Conservation (phyloP, 1,140 invertebrate genomes). For the Scaptomyza graminum region DNA sequence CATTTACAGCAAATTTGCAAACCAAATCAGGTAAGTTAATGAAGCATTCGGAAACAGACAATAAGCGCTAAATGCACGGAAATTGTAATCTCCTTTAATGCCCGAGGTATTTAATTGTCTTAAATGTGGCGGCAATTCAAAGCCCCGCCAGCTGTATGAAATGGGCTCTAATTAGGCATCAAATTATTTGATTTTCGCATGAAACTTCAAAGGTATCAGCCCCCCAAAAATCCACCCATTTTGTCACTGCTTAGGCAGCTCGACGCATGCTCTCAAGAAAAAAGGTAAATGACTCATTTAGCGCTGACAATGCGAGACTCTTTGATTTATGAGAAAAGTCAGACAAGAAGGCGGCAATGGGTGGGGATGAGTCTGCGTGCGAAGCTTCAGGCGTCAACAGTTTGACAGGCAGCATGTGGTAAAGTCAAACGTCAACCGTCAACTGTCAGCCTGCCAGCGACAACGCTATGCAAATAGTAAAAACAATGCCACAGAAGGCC, state of each 20-base stretch:
- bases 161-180: slow-evolving; percentile 44
- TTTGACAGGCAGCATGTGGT: slow-evolving; percentile 54
- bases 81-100: slow-evolving; percentile 8
- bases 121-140: slow-evolving; percentile 9
- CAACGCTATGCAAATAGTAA: slow-evolving; percentile 15
- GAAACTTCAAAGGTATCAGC: slow-evolving; percentile 39
- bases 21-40: slow-evolving; percentile 57
- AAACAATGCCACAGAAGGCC: slow-evolving; percentile 25
- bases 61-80: neutral
- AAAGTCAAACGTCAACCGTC: slow-evolving; percentile 15
- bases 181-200: slow-evolving; percentile 42
- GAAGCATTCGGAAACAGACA: slow-evolving; percentile 1
- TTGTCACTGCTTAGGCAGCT: neutral
- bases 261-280: too few species aligned
- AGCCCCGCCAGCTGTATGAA: neutral
- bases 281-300: slow-evolving; percentile 59
- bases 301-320: slow-evolving; percentile 50
- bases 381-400: slow-evolving; percentile 42
- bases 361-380: slow-evolving; percentile 21
- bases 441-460: neutral
- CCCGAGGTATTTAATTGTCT: slow-evolving; percentile 22
- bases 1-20: slow-evolving; percentile 41
- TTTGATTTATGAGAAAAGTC: slow-evolving; percentile 56
- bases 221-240: neutral
- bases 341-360: neutral